Evolutionary conservation across 2,113 vertebrate species (phyloP).

Genomic region (Ardeotis arabs): DNA sequence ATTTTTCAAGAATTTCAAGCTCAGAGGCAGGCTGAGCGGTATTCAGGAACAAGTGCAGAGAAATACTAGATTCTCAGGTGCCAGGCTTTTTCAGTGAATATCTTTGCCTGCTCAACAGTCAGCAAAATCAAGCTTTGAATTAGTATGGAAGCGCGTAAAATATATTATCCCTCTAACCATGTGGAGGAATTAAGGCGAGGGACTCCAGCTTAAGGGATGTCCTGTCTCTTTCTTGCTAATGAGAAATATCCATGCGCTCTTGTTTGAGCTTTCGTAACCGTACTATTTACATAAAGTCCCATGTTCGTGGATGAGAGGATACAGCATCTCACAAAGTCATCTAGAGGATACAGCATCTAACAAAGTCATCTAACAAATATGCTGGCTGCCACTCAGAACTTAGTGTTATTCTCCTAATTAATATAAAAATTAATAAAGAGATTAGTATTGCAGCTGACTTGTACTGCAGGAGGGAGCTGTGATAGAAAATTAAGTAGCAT

Average conservation of each 20-base stretch:
- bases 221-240: background rate
- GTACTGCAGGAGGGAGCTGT: background rate
- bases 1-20: background rate
- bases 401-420: background rate
- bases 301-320: background rate
- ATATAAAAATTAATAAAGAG: background rate
- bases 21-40: background rate
- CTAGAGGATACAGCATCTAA: too few relatives aligned
- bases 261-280: background rate
- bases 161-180: background rate
- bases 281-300: background rate
- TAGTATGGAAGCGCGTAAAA: background rate
- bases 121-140: background rate
- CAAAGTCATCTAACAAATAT: background rate
- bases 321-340: too few relatives aligned
- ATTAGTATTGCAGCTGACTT: background rate
- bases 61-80: background rate
- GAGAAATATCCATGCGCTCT: background rate
- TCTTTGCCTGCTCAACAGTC: background rate
- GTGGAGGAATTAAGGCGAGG: background rate
- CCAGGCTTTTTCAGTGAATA: background rate
- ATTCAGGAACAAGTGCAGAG: background rate
- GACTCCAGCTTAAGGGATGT: background rate
- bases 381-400: background rate
- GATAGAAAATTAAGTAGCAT: background rate